Percentiles rank a stretch among this genome's conserved stretches.
phyloP scores from a whole-genome alignment of 2,113 vertebrate species.

The Noturus placidus region DNA sequence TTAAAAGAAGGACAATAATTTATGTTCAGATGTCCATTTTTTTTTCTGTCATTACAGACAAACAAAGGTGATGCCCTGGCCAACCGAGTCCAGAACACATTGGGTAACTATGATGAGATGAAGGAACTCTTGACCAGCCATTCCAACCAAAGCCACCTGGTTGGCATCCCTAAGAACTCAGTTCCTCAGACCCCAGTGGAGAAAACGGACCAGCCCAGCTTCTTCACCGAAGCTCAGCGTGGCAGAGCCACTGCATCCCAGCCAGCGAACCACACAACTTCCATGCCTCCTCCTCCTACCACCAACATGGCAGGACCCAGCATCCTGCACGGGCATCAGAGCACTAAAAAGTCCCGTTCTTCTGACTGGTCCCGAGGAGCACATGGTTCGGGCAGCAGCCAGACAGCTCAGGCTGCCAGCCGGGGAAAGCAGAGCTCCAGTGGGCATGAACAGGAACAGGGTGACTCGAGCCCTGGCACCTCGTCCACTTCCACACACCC shows the following conservation, averaged over 20 bases:
- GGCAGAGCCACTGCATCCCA: constrained; percentile 61
- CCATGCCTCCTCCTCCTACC: constrained; percentile 63
- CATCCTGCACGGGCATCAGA: constrained; percentile 71
- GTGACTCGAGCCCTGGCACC: constrained; percentile 81
- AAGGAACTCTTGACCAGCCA: constrained; percentile 68
- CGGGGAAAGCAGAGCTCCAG: constrained; percentile 79
- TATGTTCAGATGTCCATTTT: not conserved
- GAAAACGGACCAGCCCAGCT: constrained; percentile 58
- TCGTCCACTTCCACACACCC: constrained; percentile 59
- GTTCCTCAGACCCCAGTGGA: constrained; percentile 75
- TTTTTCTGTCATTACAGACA: constrained; percentile 73
- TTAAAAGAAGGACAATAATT: not conserved
- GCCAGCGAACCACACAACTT: constrained; percentile 70
- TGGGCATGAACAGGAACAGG: constrained; percentile 82
- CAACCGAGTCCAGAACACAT: constrained; percentile 86
- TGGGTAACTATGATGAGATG: constrained; percentile 92
- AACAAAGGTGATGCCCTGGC: constrained; percentile 92
- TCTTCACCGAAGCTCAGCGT: constrained; percentile 60
- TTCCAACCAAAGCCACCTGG: constrained; percentile 94
- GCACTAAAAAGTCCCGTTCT: constrained; percentile 80
- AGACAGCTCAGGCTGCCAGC: constrained; percentile 65
- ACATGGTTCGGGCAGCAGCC: constrained; percentile 69
- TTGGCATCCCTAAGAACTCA: constrained; percentile 93
- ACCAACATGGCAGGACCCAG: constrained; percentile 58
- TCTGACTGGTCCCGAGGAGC: constrained; percentile 82